phyloP scores from a whole-genome alignment of 1,140 invertebrate species.

The Ceratina japonica region DNA sequence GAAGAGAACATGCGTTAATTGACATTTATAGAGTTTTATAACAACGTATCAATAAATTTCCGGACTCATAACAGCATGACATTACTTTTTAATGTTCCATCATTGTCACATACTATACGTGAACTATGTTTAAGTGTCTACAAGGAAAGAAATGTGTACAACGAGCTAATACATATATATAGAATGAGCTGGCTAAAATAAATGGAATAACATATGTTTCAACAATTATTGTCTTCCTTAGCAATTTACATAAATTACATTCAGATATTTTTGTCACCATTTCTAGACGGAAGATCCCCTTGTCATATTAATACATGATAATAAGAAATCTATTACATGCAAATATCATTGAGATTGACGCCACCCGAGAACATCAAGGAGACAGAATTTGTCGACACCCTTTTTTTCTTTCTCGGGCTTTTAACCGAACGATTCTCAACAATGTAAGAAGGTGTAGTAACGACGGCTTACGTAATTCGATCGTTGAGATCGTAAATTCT shows the following conservation, averaged over 20 bases:
- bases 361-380: no score
- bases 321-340: neutral
- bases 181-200: no score
- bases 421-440: neutral
- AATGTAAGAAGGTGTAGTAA: neutral
- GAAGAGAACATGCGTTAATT: slow-evolving; percentile 36
- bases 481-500: slow-evolving; percentile 11
- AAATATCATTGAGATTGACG: neutral
- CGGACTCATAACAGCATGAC: slow-evolving; percentile 51
- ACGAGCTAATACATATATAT: neutral
- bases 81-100: slow-evolving; percentile 52
- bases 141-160: slow-evolving; percentile 4
- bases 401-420: neutral
- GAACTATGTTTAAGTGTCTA: no score
- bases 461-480: slow-evolving; percentile 3
- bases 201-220: no score
- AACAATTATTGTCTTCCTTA: neutral
- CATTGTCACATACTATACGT: neutral
- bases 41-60: slow-evolving; percentile 56
- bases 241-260: no score
- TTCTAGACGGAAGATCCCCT: no score
- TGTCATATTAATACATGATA: no score
- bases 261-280: no score
- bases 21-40: slow-evolving; percentile 54
- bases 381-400: neutral